Conservation (phyloP, 1,140 invertebrate species). For the Cardiocondyla obscurior region DNA sequence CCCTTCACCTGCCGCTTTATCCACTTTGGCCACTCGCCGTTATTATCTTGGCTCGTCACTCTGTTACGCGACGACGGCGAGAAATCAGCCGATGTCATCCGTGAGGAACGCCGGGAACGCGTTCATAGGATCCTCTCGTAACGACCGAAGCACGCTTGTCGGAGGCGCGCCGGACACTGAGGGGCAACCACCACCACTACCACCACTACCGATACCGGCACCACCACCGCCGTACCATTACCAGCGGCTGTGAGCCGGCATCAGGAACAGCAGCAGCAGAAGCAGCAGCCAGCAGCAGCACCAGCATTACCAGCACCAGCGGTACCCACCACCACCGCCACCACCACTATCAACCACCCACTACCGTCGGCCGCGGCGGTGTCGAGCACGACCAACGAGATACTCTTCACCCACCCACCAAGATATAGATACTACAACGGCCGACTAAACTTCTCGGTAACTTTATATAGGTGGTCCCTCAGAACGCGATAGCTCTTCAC, state of each 20-base stretch:
- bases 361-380: constrained; percentile 62
- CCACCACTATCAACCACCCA: constrained; percentile 20
- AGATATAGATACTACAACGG: constrained; percentile 76
- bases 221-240: constrained; percentile 35
- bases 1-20: neutral
- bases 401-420: constrained; percentile 79
- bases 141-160: constrained; percentile 82
- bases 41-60: constrained; percentile 3
- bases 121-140: constrained; percentile 59
- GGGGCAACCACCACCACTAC: constrained; percentile 80
- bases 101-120: constrained; percentile 58
- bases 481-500: constrained; percentile 57
- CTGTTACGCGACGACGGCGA: constrained; percentile 28
- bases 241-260: constrained; percentile 36
- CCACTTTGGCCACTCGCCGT: constrained; percentile 5
- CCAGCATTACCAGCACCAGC: constrained; percentile 46
- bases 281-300: constrained; percentile 54
- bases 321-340: constrained; percentile 30
- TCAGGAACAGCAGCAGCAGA: constrained; percentile 55
- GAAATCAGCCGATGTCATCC: constrained; percentile 61
- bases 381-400: constrained; percentile 68
- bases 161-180: constrained; percentile 84
- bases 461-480: constrained; percentile 70
- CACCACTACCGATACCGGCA: constrained; percentile 60
- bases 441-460: constrained; percentile 75